Conservation (phyloP, 1,140 invertebrate species). For the Antheraea pernyi region DNA sequence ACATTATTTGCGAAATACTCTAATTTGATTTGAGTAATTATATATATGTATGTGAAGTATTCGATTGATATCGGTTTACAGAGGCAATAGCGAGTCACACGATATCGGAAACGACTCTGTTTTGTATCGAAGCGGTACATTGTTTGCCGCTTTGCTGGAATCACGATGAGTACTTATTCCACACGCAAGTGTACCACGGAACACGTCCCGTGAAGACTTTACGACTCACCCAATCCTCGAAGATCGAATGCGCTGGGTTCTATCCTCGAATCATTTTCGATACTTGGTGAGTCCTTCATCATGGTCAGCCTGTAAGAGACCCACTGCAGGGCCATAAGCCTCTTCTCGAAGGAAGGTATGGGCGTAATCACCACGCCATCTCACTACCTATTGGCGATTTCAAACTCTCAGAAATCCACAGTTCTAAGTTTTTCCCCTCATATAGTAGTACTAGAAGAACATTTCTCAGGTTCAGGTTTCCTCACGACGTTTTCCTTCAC, state of each 20-base stretch:
- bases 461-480: too few species aligned
- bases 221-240: conserved; percentile 83
- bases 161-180: conserved; percentile 91
- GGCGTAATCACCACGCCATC: too few species aligned
- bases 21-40: background rate
- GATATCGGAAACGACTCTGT: conserved; percentile 88
- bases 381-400: too few species aligned
- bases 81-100: conserved; percentile 84
- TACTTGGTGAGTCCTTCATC: conserved; percentile 84
- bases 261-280: conserved; percentile 91
- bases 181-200: conserved; percentile 92
- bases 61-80: conserved; percentile 45
- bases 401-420: too few species aligned
- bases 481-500: too few species aligned
- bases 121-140: conserved; percentile 92
- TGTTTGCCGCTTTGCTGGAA: conserved; percentile 88
- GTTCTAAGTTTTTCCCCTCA: too few species aligned
- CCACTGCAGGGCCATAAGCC: too few species aligned
- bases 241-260: conserved; percentile 83
- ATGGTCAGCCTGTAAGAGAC: too few species aligned
- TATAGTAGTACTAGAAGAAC: too few species aligned
- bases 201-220: conserved; percentile 87
- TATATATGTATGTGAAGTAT: background rate
- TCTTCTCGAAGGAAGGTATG: too few species aligned
- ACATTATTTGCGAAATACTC: too few species aligned